A percentile compares a stretch with the other conserved stretches of the same genome.
phyloP scores from a whole-genome alignment of 2,888 invertebrate species.

The Teleogryllus oceanicus region DNA sequence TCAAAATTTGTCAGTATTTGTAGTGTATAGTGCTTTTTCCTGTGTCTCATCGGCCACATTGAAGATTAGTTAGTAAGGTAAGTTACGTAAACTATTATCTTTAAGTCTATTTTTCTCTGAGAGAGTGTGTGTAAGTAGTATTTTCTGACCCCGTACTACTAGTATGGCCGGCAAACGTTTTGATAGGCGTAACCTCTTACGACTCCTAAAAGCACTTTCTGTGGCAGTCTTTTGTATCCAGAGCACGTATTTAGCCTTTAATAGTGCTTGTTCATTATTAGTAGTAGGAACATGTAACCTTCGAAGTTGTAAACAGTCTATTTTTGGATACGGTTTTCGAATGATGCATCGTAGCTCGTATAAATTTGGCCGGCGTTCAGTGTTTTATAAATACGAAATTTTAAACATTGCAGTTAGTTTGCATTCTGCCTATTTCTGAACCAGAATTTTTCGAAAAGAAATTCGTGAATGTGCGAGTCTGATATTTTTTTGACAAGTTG shows the following conservation, averaged over 20 bases:
- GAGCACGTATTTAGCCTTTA: not conserved
- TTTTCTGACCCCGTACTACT: not conserved
- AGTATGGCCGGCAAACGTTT: not conserved
- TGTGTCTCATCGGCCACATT: constrained; percentile 4
- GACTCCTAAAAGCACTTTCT: not conserved
- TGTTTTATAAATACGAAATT: not conserved
- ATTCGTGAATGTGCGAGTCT: not conserved
- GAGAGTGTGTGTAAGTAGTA: not conserved
- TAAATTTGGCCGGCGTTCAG: constrained; percentile 9
- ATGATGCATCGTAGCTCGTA: not conserved
- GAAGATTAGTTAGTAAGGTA: constrained; percentile 9
- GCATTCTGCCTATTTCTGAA: not conserved
- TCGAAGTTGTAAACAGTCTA: not conserved
- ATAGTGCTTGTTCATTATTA: not conserved
- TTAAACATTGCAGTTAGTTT: not conserved
- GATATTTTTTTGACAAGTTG: not conserved
- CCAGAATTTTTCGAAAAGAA: not conserved
- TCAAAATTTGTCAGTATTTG: not conserved
- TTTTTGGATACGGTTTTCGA: not conserved
- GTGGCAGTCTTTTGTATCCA: not conserved
- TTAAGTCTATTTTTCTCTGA: not conserved
- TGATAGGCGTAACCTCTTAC: not conserved
- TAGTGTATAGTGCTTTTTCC: not conserved
- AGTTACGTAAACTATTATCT: not conserved
- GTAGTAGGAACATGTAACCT: not conserved